Evolutionary conservation across 2,797 vertebrate genomes (phyloP).

Genomic region (Taenioides sp.): DNA sequence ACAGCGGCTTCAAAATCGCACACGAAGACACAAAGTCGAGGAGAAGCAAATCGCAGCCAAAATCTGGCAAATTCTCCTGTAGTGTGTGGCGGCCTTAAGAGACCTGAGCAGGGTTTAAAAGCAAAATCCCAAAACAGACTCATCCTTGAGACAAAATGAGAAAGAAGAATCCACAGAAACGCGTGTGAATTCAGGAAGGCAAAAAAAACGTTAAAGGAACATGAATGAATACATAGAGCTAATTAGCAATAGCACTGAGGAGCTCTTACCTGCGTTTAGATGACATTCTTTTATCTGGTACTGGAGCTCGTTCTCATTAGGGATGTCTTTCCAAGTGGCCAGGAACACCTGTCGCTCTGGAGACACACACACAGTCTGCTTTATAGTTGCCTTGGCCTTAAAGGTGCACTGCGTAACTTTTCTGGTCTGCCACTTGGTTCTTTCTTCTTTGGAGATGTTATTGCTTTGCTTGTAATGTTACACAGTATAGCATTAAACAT

Average conservation of each 20-base stretch:
- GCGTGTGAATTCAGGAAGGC: neutral
- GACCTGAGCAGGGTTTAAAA: neutral
- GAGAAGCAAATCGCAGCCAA: no score
- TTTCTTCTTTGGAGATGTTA: no score
- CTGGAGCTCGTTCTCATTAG: constrained; percentile 98
- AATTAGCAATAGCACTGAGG: neutral
- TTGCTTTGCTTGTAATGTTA: no score
- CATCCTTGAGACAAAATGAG: neutral
- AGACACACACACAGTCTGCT: neutral
- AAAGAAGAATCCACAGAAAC: neutral
- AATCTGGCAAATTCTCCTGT: no score
- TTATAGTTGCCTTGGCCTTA: no score
- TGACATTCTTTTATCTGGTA: constrained; percentile 99
- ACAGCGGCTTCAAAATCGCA: no score
- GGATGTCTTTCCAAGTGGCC: constrained; percentile 99
- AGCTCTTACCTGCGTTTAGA: constrained; percentile 87
- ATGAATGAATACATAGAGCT: neutral
- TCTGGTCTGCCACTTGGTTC: no score
- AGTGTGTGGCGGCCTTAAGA: neutral
- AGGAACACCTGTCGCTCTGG: constrained; percentile 97
- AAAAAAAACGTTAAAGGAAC: neutral
- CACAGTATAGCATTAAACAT: no score
- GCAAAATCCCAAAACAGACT: neutral
- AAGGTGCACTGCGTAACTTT: no score
- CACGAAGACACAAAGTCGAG: no score